A percentile compares a stretch with the other conserved stretches of the same genome.
Evolutionary conservation across 2,888 invertebrate genomes (phyloP).

Genomic region (Diplazon laetatorius): DNA sequence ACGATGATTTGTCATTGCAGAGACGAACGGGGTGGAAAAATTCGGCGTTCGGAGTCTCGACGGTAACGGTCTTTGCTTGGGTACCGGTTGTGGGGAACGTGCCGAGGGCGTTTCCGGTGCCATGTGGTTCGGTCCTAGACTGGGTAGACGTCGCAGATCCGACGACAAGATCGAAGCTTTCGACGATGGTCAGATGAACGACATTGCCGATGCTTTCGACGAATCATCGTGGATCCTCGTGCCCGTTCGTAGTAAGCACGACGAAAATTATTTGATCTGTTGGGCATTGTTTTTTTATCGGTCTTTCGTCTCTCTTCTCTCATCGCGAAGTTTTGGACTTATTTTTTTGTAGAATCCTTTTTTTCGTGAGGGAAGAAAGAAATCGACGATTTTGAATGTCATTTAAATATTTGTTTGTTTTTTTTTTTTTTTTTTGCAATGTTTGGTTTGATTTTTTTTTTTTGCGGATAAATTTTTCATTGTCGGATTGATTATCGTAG

Average conservation of each 20-base stretch:
- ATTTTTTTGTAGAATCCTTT: too few species aligned
- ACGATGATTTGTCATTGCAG: slow-evolving; percentile 22
- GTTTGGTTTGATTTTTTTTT: background rate
- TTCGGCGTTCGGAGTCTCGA: slow-evolving; percentile 54
- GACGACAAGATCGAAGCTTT: slow-evolving; percentile 72
- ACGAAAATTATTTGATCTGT: too few species aligned
- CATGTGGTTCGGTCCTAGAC: slow-evolving; percentile 84
- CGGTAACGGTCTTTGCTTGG: slow-evolving; percentile 69
- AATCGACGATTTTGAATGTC: too few species aligned
- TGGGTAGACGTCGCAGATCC: slow-evolving; percentile 83
- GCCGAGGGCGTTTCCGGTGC: slow-evolving; percentile 74
- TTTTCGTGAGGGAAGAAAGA: too few species aligned
- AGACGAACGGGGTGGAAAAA: slow-evolving; percentile 37
- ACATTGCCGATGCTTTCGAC: slow-evolving; percentile 80
- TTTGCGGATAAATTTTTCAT: too few species aligned
- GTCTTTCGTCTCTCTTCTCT: too few species aligned
- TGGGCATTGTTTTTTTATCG: too few species aligned
- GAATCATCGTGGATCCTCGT: slow-evolving; percentile 81
- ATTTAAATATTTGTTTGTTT: too few species aligned
- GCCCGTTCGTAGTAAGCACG: slow-evolving; percentile 70
- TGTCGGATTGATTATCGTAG: background rate
- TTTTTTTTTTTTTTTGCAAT: too few species aligned
- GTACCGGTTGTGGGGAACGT: slow-evolving; percentile 73
- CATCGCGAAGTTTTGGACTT: too few species aligned
- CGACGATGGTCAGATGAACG: slow-evolving; percentile 76